A percentile compares a stretch with the other conserved stretches of the same genome.
Evolutionary conservation across 2,797 vertebrate species (phyloP).

Genomic region (Fistularia tabacaria): DNA sequence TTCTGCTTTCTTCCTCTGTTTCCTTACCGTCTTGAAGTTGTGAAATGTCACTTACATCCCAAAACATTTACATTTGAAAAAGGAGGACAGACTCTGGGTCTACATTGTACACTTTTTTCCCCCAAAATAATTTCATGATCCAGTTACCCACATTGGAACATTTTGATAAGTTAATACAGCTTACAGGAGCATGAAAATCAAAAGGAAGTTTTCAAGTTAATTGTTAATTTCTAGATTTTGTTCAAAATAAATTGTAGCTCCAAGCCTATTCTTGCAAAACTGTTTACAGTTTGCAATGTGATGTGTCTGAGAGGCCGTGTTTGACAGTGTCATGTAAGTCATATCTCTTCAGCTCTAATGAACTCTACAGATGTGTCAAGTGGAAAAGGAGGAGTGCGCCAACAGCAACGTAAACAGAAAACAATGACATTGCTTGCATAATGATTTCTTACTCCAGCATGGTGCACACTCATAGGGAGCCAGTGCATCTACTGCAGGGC

Average conservation of each 20-base stretch:
- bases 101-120: neutral
- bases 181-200: neutral
- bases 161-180: too few relatives aligned
- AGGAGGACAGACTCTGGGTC: neutral
- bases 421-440: constrained; percentile 73
- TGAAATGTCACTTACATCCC: constrained; percentile 6
- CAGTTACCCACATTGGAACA: constrained; percentile 2
- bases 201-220: neutral
- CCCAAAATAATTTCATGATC: constrained; percentile 1
- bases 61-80: constrained; percentile 9
- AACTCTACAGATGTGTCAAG: constrained; percentile 72
- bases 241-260: constrained; percentile 18
- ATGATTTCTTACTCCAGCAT: constrained; percentile 55
- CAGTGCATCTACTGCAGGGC: constrained; percentile 41
- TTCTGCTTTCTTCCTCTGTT: neutral
- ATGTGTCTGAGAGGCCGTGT: constrained; percentile 49
- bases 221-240: constrained; percentile 9
- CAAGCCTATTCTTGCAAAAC: constrained; percentile 7
- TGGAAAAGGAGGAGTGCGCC: constrained; percentile 46
- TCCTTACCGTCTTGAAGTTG: constrained; percentile 4
- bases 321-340: constrained; percentile 40
- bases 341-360: constrained; percentile 59
- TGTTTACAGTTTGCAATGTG: constrained; percentile 28
- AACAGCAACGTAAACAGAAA: constrained; percentile 66
- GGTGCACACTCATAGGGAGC: constrained; percentile 42